Conservation (phyloP, 2,113 vertebrate species). For the Eleginops maclovinus region DNA sequence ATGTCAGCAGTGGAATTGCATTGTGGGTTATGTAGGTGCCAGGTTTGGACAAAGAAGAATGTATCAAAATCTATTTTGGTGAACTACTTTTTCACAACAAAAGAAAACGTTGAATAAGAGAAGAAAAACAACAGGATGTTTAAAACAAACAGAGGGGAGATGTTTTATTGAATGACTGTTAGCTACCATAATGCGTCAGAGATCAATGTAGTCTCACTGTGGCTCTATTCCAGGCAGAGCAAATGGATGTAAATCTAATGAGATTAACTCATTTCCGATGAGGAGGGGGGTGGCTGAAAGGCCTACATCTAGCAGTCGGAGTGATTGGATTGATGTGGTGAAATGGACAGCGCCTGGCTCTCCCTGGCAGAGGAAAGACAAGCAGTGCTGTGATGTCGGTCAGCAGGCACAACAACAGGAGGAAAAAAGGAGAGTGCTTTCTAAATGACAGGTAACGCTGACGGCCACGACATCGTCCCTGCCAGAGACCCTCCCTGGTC, state of each 20-base stretch:
- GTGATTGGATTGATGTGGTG: slow-evolving; percentile 21
- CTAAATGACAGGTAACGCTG: slow-evolving; percentile 49
- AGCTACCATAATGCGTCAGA: slow-evolving; percentile 46
- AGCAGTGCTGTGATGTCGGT: slow-evolving; percentile 14
- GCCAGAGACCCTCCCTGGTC: slow-evolving; percentile 18
- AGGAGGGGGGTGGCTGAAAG: slow-evolving; percentile 26
- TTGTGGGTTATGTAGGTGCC: neutral
- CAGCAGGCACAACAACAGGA: slow-evolving; percentile 25
- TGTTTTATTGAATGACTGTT: slow-evolving; percentile 60
- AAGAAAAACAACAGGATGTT: neutral
- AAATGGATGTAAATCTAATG: slow-evolving; percentile 73
- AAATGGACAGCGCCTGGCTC: slow-evolving; percentile 22
- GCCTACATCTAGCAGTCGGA: slow-evolving; percentile 22
- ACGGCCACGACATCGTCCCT: slow-evolving; percentile 23
- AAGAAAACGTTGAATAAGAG: neutral
- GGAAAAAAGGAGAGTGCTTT: slow-evolving; percentile 6
- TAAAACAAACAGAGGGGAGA: slow-evolving; percentile 30
- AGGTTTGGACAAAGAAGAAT: neutral
- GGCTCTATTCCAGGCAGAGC: slow-evolving; percentile 58
- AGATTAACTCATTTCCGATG: slow-evolving; percentile 58
- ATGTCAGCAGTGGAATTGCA: neutral
- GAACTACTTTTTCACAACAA: neutral
- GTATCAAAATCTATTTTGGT: too few species aligned
- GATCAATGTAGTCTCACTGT: slow-evolving; percentile 47
- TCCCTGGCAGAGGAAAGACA: slow-evolving; percentile 24